Base-by-base conservation (phyloP, 92 coral and sea anemone genomes). In the Porites cylindrica region DNA sequence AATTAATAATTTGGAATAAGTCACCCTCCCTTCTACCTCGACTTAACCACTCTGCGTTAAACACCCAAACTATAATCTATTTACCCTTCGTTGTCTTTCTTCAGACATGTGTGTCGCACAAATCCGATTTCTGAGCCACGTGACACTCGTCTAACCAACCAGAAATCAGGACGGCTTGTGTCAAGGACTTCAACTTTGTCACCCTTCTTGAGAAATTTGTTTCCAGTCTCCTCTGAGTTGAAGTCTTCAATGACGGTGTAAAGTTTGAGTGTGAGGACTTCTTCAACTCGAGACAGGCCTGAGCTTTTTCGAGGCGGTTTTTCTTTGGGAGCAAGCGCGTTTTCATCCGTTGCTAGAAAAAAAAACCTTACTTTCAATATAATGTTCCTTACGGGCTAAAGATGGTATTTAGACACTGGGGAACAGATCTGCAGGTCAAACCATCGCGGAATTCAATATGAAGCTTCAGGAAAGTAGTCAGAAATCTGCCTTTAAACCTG, bases 91-190 rank as follows among this genome's bases (percentile, higher is more conserved):
- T 85, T 90, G 51, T 95, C 93, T 76, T 74, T 95, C 81, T 90
- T 91, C 76, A 96, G 86, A 78, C 94, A 92, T 61, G 92, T 88
- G 70, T 92, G 95, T 63, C 86, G 94, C 19, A 93, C 99, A 90
- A 96, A 96, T 13, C 99, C 98, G 54, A 96, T 93, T 82, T 96
- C 99, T 75, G 96, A 89, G 73, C 99, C 94, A 87, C 99, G 96
- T 80, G 99, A 96, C 80, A 95, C 98, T 19, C 97, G 94, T 88
- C 99, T 92, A 69, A 96, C 99, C 94, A 96, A 83, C 99, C 98
- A 96, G 91, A 95, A 93, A 23, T 94, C 98, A 56, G 96, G 95
- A 23, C 98, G 93, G 87, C 98, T 29, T 29, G 96, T 91, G 80
- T 96, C 99, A 80, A 96, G 93, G 81, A 96, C 98, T 78, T 96